These are phyloP conservation scores for Frankliniella intonsa DNA, from an alignment of 2,888 invertebrate species.

Conservation along the genomic window DNA sequence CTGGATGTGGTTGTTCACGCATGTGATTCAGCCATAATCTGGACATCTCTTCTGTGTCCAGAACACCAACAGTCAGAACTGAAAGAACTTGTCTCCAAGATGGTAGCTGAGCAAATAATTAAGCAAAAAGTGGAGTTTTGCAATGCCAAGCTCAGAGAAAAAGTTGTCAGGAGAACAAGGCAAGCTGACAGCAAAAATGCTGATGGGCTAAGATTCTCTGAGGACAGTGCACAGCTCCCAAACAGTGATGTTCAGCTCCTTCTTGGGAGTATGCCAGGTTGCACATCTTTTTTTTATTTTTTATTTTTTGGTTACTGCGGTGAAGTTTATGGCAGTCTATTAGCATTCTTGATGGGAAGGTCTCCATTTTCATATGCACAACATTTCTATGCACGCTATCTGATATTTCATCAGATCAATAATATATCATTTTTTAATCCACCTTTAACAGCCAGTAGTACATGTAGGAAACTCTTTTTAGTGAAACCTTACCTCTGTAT, in stretches of 20 bases:
- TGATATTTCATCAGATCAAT: not conserved
- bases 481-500: not conserved
- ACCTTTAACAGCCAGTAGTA: not conserved
- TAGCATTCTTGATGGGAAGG: not conserved
- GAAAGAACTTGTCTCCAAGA: too few species aligned
- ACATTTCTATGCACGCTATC: not conserved
- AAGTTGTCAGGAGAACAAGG: too few species aligned
- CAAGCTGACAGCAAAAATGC: too few species aligned
- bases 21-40: not conserved
- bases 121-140: too few species aligned
- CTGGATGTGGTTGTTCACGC: not conserved
- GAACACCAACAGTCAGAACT: not conserved
- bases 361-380: not conserved
- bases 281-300: not conserved
- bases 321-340: too few species aligned
- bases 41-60: not conserved
- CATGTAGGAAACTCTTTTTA: not conserved
- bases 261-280: not conserved
- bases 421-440: not conserved
- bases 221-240: not conserved
- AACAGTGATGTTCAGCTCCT: not conserved
- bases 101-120: too few species aligned
- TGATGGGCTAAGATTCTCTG: too few species aligned
- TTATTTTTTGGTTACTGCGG: not conserved
- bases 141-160: too few species aligned